Evolutionary conservation across 2,797 vertebrate genomes (phyloP).

Genomic region (Crenichthys baileyi): DNA sequence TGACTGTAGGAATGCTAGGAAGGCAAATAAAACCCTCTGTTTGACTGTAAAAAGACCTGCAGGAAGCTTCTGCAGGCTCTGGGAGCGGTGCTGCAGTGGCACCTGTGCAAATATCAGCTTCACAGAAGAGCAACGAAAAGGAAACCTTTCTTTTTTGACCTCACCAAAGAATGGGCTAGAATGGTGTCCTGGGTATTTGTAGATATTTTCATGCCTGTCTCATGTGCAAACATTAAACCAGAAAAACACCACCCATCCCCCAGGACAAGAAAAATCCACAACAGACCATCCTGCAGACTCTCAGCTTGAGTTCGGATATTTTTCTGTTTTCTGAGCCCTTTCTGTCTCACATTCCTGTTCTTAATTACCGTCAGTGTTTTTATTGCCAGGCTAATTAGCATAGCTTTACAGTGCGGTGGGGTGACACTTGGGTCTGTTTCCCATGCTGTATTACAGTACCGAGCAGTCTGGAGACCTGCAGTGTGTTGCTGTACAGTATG

Average conservation of each 20-base stretch:
- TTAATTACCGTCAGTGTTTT: slow-evolving; percentile 70
- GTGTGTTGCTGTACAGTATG: slow-evolving; percentile 5
- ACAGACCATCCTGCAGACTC: slow-evolving; percentile 28
- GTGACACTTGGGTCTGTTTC: slow-evolving; percentile 56
- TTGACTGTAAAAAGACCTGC: slow-evolving; percentile 12
- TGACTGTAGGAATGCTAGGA: background rate
- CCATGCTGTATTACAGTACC: slow-evolving; percentile 38
- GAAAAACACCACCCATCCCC: background rate
- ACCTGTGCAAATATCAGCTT: slow-evolving; percentile 14
- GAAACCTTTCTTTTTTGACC: background rate
- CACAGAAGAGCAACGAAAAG: background rate
- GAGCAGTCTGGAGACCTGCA: slow-evolving; percentile 22
- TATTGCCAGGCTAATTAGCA: slow-evolving; percentile 69
- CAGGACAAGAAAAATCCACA: background rate
- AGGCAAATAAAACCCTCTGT: background rate
- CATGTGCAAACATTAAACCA: slow-evolving; percentile 21
- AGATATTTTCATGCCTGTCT: slow-evolving; percentile 15
- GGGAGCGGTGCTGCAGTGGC: background rate
- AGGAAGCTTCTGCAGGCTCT: background rate
- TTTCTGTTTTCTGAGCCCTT: slow-evolving; percentile 52
- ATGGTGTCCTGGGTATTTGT: slow-evolving; percentile 3
- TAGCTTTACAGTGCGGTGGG: slow-evolving; percentile 57
- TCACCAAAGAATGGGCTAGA: background rate
- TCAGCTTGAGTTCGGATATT: slow-evolving; percentile 57
- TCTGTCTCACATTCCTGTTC: slow-evolving; percentile 64